Evolutionary conservation across 2,797 vertebrate genomes (phyloP).

Genomic region (Tapera naevia): DNA sequence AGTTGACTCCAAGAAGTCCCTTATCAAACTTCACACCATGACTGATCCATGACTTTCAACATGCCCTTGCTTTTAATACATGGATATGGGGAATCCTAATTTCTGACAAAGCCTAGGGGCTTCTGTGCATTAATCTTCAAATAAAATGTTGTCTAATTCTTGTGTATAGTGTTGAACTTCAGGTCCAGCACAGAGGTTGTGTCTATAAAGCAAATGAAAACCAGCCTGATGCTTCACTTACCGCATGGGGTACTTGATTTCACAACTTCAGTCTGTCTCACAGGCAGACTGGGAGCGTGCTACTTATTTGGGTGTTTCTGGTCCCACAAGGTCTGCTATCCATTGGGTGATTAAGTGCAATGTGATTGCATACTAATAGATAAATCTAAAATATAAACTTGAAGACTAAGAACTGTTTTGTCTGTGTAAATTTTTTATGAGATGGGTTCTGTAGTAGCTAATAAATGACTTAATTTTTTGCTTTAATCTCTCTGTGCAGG

Average conservation of each 20-base stretch:
- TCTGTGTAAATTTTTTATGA: background rate
- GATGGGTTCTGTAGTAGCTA: background rate
- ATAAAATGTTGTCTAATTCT: background rate
- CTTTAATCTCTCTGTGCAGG: constrained; percentile 69
- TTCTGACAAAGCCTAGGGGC: background rate
- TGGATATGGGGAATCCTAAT: background rate
- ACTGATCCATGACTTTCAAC: background rate
- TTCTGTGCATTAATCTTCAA: background rate
- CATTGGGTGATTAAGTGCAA: background rate
- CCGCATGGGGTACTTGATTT: background rate
- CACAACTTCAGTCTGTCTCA: background rate
- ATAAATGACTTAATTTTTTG: background rate
- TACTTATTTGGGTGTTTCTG: background rate
- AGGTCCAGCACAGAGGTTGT: background rate
- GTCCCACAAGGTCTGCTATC: background rate
- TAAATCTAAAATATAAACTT: background rate
- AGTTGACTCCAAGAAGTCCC: background rate
- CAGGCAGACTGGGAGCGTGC: background rate
- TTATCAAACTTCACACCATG: background rate
- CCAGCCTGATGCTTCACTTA: background rate
- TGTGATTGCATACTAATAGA: background rate
- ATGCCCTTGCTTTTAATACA: background rate
- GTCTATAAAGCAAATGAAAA: background rate
- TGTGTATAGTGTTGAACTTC: background rate
- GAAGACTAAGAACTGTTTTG: background rate